These are phyloP conservation scores for Tamandua tetradactyla DNA, from an alignment of 2,797 vertebrate genomes.

Conservation along the genomic window DNA sequence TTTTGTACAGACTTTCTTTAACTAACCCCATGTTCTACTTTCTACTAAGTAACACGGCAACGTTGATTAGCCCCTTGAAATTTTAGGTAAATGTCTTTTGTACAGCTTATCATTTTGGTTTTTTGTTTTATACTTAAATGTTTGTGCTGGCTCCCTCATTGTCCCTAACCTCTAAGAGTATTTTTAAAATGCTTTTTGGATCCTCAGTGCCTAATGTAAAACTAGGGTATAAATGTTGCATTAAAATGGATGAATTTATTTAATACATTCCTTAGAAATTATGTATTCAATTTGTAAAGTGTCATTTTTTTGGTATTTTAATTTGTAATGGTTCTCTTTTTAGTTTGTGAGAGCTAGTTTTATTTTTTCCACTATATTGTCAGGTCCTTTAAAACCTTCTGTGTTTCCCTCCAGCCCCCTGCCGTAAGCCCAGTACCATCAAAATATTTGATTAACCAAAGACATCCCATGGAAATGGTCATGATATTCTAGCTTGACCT, in stretches of 20 bases:
- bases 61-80: background rate
- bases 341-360: background rate
- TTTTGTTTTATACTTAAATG: background rate
- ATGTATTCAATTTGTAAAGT: background rate
- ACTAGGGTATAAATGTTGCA: background rate
- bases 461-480: background rate
- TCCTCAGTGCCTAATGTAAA: background rate
- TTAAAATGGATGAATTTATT: conserved; percentile 37
- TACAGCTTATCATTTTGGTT: background rate
- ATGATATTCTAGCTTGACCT: background rate
- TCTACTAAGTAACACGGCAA: background rate
- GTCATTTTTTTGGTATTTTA: conserved; percentile 29
- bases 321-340: background rate
- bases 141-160: background rate
- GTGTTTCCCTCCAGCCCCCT: background rate
- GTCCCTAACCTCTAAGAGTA: background rate
- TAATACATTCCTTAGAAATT: background rate
- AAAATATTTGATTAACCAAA: background rate
- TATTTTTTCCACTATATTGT: background rate
- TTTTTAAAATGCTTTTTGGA: conserved; percentile 2
- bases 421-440: background rate
- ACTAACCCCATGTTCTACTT: background rate
- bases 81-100: background rate
- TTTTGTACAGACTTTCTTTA: background rate
- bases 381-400: background rate